Conservation (phyloP, 2,113 vertebrate genomes). For the Parus major region DNA sequence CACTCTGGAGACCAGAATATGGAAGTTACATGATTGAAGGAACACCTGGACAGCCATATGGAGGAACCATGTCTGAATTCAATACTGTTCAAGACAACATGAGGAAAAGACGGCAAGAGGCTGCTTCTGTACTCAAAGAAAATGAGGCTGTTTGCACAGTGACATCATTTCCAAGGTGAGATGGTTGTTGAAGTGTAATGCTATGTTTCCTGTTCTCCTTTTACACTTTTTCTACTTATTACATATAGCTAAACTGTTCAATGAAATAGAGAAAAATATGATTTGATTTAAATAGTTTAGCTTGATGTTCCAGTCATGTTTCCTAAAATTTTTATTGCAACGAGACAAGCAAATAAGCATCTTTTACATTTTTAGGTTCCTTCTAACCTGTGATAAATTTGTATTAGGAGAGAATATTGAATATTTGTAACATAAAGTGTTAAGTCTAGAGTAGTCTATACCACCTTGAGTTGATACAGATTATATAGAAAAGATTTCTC, state of each 20-base stretch:
- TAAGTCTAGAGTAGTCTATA: background rate
- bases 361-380: background rate
- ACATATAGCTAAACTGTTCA: background rate
- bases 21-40: conserved; percentile 98
- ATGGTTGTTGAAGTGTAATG: background rate
- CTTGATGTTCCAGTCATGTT: rapidly evolving
- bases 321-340: background rate
- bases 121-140: conserved; percentile 82
- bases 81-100: conserved; percentile 99
- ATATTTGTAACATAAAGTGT: background rate
- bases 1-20: conserved; percentile 97
- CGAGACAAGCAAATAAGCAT: background rate
- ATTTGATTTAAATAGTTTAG: background rate
- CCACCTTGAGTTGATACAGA: background rate
- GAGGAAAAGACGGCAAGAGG: conserved; percentile 90
- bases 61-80: conserved; percentile 97
- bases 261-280: background rate
- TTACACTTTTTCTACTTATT: background rate
- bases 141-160: conserved; percentile 89
- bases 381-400: background rate
- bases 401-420: background rate
- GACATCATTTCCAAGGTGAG: conserved; percentile 93
- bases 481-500: background rate
- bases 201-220: background rate
- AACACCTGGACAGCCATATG: conserved; percentile 94